Percentiles rank a stretch among this genome's conserved stretches.
phyloP scores from a whole-genome alignment of 1,140 invertebrate species.

The Araneus ventricosus region DNA sequence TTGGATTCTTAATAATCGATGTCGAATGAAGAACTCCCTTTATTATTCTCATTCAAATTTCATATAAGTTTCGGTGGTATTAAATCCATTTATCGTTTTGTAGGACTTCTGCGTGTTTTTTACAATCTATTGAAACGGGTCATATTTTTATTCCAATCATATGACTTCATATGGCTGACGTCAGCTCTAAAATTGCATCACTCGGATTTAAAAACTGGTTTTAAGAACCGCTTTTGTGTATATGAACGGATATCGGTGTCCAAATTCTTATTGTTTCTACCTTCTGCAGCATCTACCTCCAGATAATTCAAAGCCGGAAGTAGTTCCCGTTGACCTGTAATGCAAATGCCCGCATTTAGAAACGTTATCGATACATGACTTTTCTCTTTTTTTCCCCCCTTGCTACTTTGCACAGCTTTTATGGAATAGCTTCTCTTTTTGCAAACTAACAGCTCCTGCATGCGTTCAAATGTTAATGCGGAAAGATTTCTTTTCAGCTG shows the following conservation, averaged over 20 bases:
- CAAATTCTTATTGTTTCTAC: not conserved
- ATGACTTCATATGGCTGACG: too few species aligned
- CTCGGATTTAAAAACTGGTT: not conserved
- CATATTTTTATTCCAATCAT: too few species aligned
- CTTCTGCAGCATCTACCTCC: not conserved
- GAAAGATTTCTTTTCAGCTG: slow-evolving; percentile 14
- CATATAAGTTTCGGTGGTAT: too few species aligned
- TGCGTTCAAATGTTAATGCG: not conserved
- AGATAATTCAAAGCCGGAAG: slow-evolving; percentile 46
- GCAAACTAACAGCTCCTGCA: not conserved
- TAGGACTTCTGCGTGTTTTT: too few species aligned
- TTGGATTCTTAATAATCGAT: too few species aligned
- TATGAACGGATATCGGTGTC: not conserved
- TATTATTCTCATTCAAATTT: too few species aligned
- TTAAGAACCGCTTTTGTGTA: not conserved
- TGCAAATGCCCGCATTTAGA: slow-evolving; percentile 51
- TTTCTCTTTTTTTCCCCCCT: not conserved
- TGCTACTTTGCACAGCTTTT: not conserved
- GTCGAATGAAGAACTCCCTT: too few species aligned
- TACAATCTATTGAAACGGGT: too few species aligned
- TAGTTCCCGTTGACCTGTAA: slow-evolving; percentile 42
- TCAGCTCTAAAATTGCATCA: not conserved
- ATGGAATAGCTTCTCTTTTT: not conserved
- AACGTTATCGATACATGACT: not conserved
- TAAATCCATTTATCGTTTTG: too few species aligned